Percentiles rank a stretch among this genome's conserved stretches.
These are phyloP conservation scores for Drosophila mulleri DNA, from an alignment of 2,888 invertebrate genomes.

Conservation along the genomic window DNA sequence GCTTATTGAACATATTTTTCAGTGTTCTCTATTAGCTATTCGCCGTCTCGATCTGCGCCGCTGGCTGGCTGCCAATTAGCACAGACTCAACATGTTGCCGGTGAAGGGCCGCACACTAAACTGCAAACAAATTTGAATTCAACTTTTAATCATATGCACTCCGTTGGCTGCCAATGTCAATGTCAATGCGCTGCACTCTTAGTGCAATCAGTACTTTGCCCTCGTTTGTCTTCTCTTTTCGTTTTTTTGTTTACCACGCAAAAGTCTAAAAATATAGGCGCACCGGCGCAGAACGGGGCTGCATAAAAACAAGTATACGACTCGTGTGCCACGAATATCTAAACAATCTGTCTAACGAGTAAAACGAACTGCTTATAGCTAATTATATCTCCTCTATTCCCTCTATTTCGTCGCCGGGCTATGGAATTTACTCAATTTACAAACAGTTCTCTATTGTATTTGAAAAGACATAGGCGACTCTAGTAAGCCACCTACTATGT, in stretches of 20 bases:
- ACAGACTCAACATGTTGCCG: slow-evolving; percentile 58
- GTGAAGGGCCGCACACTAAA: slow-evolving; percentile 29
- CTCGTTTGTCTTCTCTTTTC: neutral
- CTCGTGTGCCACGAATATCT: slow-evolving; percentile 25
- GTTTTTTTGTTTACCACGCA: slow-evolving; percentile 22
- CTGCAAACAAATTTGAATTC: slow-evolving; percentile 55
- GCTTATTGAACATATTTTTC: slow-evolving; percentile 46
- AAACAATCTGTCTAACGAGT: neutral
- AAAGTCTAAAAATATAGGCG: slow-evolving; percentile 42
- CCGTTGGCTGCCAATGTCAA: slow-evolving; percentile 43
- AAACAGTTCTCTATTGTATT: neutral
- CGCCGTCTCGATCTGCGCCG: neutral
- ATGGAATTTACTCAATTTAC: neutral
- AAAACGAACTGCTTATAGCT: neutral
- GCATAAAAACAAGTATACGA: slow-evolving; percentile 46
- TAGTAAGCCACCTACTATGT: neutral
- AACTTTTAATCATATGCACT: slow-evolving; percentile 37
- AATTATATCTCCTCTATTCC: neutral
- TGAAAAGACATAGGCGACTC: too few relatives aligned
- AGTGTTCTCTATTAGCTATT: neutral
- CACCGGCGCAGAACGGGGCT: slow-evolving; percentile 13
- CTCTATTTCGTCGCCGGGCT: neutral
- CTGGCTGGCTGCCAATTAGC: slow-evolving; percentile 64
- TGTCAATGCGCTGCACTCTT: slow-evolving; percentile 17
- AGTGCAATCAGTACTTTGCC: neutral